phyloP scores from a whole-genome alignment of 2,113 vertebrate species.

The Podarcis raffonei region DNA sequence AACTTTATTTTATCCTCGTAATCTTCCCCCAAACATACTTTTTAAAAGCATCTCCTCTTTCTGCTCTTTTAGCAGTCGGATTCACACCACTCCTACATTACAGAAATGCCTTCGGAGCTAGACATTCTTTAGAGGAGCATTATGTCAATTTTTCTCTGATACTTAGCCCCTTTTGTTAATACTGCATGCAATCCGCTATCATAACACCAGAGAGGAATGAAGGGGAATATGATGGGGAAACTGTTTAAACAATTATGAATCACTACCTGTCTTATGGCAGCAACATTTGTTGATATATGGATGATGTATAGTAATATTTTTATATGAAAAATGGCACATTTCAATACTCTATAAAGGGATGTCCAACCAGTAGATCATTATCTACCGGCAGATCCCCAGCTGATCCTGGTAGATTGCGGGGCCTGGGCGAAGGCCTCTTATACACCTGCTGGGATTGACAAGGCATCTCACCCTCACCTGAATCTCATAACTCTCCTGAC shows the following conservation, averaged over 20 bases:
- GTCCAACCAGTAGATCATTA: no score
- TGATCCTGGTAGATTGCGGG: no score
- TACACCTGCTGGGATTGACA: no score
- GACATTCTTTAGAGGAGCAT: slow-evolving; percentile 25
- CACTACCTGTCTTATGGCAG: not conserved
- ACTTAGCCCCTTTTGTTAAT: not conserved
- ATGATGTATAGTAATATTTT: not conserved
- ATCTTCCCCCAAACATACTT: not conserved
- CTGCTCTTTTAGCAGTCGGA: slow-evolving; percentile 12
- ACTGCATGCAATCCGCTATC: not conserved
- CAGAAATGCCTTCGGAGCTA: not conserved
- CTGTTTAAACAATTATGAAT: not conserved
- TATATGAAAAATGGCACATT: not conserved
- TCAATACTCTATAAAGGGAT: no score
- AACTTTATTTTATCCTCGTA: not conserved
- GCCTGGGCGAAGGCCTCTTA: no score
- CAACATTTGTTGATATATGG: not conserved
- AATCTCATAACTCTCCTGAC: no score
- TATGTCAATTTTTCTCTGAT: not conserved
- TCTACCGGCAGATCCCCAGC: no score
- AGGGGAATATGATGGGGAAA: not conserved
- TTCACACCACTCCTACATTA: not conserved
- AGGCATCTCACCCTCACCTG: no score
- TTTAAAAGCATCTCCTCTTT: not conserved
- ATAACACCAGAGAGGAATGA: not conserved